phyloP scores from a whole-genome alignment of 2,888 invertebrate species.

The Agelastica alni region DNA sequence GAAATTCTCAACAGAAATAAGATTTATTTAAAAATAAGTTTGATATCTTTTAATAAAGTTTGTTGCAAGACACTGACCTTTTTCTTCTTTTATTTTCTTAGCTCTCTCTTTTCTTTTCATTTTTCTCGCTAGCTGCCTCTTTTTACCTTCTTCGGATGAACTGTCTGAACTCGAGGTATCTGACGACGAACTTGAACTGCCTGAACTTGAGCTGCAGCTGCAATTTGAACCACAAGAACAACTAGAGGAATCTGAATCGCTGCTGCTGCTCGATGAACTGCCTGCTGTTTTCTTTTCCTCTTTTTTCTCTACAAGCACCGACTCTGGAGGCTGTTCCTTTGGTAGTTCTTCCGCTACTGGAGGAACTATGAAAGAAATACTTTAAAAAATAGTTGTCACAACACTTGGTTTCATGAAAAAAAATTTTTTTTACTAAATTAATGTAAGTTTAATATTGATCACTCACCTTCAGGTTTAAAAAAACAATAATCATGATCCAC shows the following conservation, averaged over 20 bases:
- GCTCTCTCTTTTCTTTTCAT: constrained; percentile 52
- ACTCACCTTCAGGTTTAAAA: constrained; percentile 36
- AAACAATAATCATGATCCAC: constrained; percentile 57
- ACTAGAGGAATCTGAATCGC: constrained; percentile 73
- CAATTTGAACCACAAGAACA: constrained; percentile 85
- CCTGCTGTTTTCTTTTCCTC: constrained; percentile 57
- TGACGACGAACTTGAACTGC: constrained; percentile 55
- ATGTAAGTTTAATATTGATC: too few species aligned
- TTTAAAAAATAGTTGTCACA: too few species aligned
- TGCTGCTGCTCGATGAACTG: constrained; percentile 77
- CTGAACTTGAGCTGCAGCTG: constrained; percentile 75
- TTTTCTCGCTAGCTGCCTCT: constrained; percentile 55
- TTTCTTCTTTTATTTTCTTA: constrained; percentile 52
- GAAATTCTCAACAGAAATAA: too few species aligned
- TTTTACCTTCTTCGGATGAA: constrained; percentile 63
- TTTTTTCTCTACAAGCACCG: constrained; percentile 24
- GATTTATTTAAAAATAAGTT: too few species aligned
- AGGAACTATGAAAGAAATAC: too few species aligned
- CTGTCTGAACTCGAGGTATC: constrained; percentile 64
- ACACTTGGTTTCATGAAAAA: too few species aligned
- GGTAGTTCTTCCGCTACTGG: constrained; percentile 19
- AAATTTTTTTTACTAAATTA: too few species aligned
- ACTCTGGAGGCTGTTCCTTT: background rate
- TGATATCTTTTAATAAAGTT: too few species aligned
- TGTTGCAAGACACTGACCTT: constrained; percentile 47